Evolutionary conservation across 1,140 invertebrate genomes (phyloP).

Genomic region (Drosophila pachea): DNA sequence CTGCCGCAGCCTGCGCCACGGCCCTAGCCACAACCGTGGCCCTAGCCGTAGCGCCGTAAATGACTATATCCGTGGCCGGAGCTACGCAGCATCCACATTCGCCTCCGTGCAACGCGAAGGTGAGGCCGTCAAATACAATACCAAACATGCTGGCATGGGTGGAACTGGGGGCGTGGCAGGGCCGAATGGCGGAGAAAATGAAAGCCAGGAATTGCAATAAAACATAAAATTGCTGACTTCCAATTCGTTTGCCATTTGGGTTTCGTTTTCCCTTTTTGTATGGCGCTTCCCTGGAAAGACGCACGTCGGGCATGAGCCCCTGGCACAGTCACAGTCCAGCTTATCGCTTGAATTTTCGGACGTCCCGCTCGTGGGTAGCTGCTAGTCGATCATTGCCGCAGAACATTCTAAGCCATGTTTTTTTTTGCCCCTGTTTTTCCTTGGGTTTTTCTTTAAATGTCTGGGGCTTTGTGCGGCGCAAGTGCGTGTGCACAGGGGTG

Average conservation of each 20-base stretch:
- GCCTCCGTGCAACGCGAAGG: not conserved
- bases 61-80: conserved; percentile 41
- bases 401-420: not conserved
- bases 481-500: conserved; percentile 29
- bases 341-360: not conserved
- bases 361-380: not conserved
- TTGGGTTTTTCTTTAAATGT: conserved; percentile 33
- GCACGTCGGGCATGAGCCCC: not conserved
- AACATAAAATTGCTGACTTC: conserved; percentile 77
- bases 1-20: too few relatives aligned
- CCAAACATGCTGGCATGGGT: not conserved
- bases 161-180: not conserved
- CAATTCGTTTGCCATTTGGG: conserved; percentile 75
- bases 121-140: conserved; percentile 50
- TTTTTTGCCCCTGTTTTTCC: conserved; percentile 32
- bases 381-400: not conserved
- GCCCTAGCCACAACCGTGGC: too few relatives aligned
- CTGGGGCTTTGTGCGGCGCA: conserved; percentile 45
- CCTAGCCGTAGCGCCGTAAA: conserved; percentile 32
- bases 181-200: conserved; percentile 26
- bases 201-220: conserved; percentile 75
- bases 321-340: not conserved
- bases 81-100: conserved; percentile 22
- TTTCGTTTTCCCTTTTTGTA: conserved; percentile 61
- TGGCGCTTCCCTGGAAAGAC: not conserved